Evolutionary conservation across 1,140 invertebrate genomes (phyloP), one percentile per base, ranked within the genome.

Genomic region (Notospermus geniculatus): DNA sequence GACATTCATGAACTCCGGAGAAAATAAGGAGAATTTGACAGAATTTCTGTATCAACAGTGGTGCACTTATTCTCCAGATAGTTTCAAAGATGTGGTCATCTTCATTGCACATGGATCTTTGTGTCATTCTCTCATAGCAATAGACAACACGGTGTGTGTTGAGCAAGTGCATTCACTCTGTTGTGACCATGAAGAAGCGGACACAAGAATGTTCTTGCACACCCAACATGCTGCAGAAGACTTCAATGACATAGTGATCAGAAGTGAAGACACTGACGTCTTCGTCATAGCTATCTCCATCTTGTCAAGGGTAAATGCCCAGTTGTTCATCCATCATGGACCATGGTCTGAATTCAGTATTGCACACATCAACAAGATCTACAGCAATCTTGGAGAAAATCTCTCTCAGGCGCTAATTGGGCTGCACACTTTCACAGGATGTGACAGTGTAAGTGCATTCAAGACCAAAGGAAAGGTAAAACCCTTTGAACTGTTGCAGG

Each of bases 361-460:
- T 19, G 4, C 59, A 17, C 43, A 65, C 43, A 54, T 65, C 9
- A 41, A 28, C 17, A 57, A 57, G 17, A 46, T 64, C 9, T 9
- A 27, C 9, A 7, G 2, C 2, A 29, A 4, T 9, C n/a, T 55
- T 4, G n/a, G 22, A 55, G 23, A 11, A 7, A 19, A 28, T 50
- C 41, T 56, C 2, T 66, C 59, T 64, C 30, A 22, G 23, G 61
- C 54, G 17, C 41, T 64, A 5, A 46, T 61, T 46, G 65, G 61
- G 1, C 22, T 69, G 50, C 67, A 69, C 59, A 57, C 55, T 25
- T 67, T 62, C 36, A 66, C 63, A 32, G 63, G 60, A 52, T 19
- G 46, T 27, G 19, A 52, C n/a, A 36, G 32, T 15, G 32, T 36
- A 7, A 36, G 32, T 15, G 32, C 32, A 7, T 36, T 36, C 32